Evolutionary conservation across 2,797 vertebrate species (phyloP).

Genomic region (Myotis pilosus): DNA sequence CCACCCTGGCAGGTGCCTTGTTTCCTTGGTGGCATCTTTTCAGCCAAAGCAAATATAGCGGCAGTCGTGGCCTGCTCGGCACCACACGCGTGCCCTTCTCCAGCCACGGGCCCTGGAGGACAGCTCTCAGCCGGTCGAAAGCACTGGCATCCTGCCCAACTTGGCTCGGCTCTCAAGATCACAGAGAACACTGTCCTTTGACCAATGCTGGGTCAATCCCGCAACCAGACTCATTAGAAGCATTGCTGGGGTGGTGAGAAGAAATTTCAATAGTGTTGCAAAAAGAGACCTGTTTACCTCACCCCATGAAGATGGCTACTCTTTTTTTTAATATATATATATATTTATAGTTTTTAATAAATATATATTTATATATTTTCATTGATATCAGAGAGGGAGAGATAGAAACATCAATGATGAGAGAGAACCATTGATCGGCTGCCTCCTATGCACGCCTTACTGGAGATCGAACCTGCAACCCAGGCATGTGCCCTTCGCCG

Average conservation of each 20-base stretch:
- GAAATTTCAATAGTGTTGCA: not conserved
- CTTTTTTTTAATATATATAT: no score
- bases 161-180: not conserved
- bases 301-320: not conserved
- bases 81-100: not conserved
- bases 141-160: not conserved
- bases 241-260: not conserved
- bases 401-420: no score
- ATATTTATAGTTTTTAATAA: no score
- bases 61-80: not conserved
- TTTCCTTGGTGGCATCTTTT: not conserved
- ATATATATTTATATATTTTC: no score
- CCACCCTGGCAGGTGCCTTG: not conserved
- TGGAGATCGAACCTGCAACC: no score
- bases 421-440: no score
- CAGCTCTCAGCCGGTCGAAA: not conserved
- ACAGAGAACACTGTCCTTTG: not conserved
- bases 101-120: not conserved
- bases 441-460: no score
- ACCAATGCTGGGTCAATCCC: not conserved
- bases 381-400: no score
- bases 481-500: no score
- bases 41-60: not conserved
- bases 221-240: not conserved
- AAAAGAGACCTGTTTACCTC: not conserved